A percentile compares a stretch with the other conserved stretches of the same genome.
phyloP scores from a whole-genome alignment of 1,140 invertebrate species.

The Diorhabda sublineata region DNA sequence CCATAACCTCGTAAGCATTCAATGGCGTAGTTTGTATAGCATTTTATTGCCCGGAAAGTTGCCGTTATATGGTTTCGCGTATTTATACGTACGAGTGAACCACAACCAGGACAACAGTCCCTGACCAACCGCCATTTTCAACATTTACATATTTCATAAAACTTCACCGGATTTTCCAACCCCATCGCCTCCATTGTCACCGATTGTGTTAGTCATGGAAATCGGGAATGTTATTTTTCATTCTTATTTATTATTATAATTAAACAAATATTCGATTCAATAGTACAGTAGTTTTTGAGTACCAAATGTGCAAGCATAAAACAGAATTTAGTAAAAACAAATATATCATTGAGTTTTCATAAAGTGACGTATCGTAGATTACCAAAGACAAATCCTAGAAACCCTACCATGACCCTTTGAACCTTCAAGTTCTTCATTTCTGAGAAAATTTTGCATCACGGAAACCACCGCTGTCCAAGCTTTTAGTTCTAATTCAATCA shows the following conservation, averaged over 20 bases:
- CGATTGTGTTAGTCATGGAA: conserved; percentile 4
- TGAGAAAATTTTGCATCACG: too few species aligned
- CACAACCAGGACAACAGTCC: conserved; percentile 20
- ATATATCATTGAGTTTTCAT: too few species aligned
- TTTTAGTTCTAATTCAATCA: too few species aligned
- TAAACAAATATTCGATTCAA: too few species aligned
- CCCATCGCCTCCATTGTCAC: conserved; percentile 32
- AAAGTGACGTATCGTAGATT: too few species aligned
- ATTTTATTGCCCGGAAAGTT: conserved; percentile 44
- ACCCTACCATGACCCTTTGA: too few species aligned
- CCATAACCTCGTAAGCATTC: conserved; percentile 39
- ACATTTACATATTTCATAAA: conserved; percentile 45
- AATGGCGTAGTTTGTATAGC: conserved; percentile 40
- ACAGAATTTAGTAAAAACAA: too few species aligned
- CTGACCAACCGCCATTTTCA: conserved; percentile 29
- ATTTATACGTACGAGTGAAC: conserved; percentile 37
- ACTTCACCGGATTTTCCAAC: conserved; percentile 30
- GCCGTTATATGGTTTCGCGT: conserved; percentile 36
- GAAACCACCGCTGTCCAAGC: too few species aligned
- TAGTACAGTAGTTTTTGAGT: too few species aligned
- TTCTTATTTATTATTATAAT: not conserved
- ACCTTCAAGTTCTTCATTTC: too few species aligned
- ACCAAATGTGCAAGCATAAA: too few species aligned
- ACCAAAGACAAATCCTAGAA: too few species aligned
- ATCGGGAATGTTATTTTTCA: conserved; percentile 3